A percentile compares a stretch with the other conserved stretches of the same genome.
phyloP scores from a whole-genome alignment of 2,888 invertebrate species.

The Trachelus troglodyta region DNA sequence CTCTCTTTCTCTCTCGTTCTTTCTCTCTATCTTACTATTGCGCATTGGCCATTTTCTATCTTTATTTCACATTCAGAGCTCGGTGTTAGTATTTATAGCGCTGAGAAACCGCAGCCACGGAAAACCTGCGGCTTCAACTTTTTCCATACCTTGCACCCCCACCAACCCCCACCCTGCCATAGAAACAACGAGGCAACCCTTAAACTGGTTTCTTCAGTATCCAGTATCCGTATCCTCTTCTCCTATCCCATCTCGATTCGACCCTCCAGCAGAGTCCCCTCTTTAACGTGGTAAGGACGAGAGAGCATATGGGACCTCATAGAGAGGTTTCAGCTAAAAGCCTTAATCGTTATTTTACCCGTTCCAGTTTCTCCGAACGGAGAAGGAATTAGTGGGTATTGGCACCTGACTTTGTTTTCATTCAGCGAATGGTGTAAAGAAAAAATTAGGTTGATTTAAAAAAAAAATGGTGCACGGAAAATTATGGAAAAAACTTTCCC shows the following conservation, averaged over 20 bases:
- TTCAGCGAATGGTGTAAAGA: neutral
- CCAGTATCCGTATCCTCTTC: conserved; percentile 12
- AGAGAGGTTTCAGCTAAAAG: conserved; percentile 44
- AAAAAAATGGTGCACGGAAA: neutral
- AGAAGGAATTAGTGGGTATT: conserved; percentile 42
- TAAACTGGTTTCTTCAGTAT: conserved; percentile 43
- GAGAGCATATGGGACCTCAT: conserved; percentile 8
- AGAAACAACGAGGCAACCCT: conserved; percentile 47
- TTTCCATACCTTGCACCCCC: neutral
- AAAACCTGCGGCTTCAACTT: conserved; percentile 33
- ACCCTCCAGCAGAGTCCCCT: neutral
- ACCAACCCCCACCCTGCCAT: neutral
- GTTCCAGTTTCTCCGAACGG: conserved; percentile 28
- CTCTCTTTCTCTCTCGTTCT: conserved; percentile 23
- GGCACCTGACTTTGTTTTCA: conserved; percentile 19
- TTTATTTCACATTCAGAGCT: conserved; percentile 12
- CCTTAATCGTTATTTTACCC: conserved; percentile 49
- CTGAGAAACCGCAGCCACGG: conserved; percentile 39
- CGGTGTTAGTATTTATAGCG: conserved; percentile 54
- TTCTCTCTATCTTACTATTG: conserved; percentile 17
- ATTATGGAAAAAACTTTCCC: neutral
- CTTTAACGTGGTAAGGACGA: conserved; percentile 3
- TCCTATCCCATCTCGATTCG: neutral
- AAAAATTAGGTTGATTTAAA: neutral
- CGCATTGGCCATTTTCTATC: conserved; percentile 9